Percentiles rank a stretch among this genome's conserved stretches.
phyloP scores from a whole-genome alignment of 1,140 invertebrate species.

The Uloborus diversus region DNA sequence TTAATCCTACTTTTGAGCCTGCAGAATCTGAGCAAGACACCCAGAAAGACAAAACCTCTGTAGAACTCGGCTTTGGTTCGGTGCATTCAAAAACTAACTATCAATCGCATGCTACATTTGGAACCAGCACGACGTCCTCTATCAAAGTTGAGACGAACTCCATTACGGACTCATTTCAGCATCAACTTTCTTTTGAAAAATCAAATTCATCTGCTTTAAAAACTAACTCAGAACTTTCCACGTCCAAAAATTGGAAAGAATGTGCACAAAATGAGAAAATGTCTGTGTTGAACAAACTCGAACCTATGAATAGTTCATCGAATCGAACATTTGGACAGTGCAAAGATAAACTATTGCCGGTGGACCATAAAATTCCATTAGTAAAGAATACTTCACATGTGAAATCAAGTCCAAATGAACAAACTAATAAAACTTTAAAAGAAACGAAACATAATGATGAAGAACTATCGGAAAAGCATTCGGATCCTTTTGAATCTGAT shows the following conservation, averaged over 20 bases:
- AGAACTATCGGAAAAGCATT: conserved; percentile 3
- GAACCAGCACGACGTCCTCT: neutral
- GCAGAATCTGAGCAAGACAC: neutral
- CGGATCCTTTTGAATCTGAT: conserved; percentile 26
- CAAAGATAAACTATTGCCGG: conserved; percentile 25
- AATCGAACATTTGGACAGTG: conserved; percentile 38
- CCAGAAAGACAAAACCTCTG: neutral
- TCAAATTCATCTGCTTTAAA: neutral
- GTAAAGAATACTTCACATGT: neutral
- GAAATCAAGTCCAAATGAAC: neutral
- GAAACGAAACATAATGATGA: conserved; percentile 10
- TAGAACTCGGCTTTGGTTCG: neutral
- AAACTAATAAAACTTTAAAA: neutral
- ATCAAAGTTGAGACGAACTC: neutral
- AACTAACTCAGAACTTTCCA: neutral
- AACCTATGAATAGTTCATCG: neutral
- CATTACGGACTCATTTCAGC: neutral
- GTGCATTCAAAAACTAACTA: neutral
- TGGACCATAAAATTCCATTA: neutral
- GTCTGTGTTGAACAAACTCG: neutral
- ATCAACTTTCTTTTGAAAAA: neutral
- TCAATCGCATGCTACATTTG: neutral
- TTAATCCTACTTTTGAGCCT: conserved; percentile 31
- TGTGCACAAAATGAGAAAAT: neutral
- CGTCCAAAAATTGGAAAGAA: neutral